These are phyloP conservation scores for Idaea straminata DNA, from an alignment of 2,888 invertebrate species.

Conservation along the genomic window DNA sequence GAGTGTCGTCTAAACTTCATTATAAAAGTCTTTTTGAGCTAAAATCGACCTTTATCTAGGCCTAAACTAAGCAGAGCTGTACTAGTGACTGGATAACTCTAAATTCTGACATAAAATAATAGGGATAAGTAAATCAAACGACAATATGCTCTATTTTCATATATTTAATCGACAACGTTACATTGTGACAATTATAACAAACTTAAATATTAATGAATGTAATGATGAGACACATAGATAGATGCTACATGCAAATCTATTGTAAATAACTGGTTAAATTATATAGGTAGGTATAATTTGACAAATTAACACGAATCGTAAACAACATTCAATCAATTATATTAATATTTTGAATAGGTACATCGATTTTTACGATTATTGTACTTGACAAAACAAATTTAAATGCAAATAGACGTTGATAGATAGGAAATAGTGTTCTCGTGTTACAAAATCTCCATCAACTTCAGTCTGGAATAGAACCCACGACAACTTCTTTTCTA, in stretches of 20 bases:
- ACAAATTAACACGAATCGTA: background rate
- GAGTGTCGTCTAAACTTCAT: too few species aligned
- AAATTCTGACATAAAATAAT: too few species aligned
- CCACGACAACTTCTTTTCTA: background rate
- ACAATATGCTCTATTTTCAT: constrained; percentile 73
- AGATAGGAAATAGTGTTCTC: background rate
- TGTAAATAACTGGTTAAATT: background rate
- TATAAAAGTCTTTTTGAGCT: too few species aligned
- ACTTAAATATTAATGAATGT: constrained; percentile 71
- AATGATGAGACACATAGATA: constrained; percentile 59
- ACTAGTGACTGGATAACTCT: too few species aligned
- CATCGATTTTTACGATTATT: background rate
- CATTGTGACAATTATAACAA: constrained; percentile 78
- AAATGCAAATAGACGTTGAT: background rate
- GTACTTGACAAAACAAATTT: background rate
- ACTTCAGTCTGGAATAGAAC: background rate
- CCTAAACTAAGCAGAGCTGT: too few species aligned
- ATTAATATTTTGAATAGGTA: background rate
- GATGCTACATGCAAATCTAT: constrained; percentile 43
- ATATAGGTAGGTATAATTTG: background rate
- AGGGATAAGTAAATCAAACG: constrained; percentile 55
- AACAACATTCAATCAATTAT: background rate
- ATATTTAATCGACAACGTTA: constrained; percentile 81
- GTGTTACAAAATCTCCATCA: background rate
- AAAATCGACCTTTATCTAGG: too few species aligned